These are phyloP conservation scores for Drosophila nikananu DNA, from an alignment of 1,140 invertebrate genomes.

Conservation along the genomic window DNA sequence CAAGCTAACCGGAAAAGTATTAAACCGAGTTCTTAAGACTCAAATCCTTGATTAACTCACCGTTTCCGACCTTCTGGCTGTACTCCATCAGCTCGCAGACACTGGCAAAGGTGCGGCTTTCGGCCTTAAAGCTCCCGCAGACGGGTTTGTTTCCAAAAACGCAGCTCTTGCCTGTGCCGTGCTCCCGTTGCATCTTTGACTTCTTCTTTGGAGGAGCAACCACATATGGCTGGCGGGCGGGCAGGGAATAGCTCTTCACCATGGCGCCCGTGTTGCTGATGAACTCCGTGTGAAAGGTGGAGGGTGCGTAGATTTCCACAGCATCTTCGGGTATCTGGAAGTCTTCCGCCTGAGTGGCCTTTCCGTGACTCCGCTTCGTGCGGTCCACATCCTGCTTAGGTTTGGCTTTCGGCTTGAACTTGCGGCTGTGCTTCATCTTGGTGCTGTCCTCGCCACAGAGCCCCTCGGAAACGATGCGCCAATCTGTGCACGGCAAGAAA, in stretches of 20 bases:
- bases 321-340: slow-evolving; percentile 65
- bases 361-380: slow-evolving; percentile 56
- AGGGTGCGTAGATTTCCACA: slow-evolving; percentile 70
- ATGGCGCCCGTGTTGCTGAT: slow-evolving; percentile 68
- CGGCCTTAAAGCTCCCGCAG: slow-evolving; percentile 66
- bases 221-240: slow-evolving; percentile 53
- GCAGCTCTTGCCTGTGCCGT: slow-evolving; percentile 39
- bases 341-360: slow-evolving; percentile 55
- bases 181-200: slow-evolving; percentile 5
- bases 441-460: slow-evolving; percentile 78
- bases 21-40: too few species aligned
- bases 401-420: slow-evolving; percentile 60
- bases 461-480: slow-evolving; percentile 74
- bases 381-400: slow-evolving; percentile 57
- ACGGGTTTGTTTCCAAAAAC: slow-evolving; percentile 71
- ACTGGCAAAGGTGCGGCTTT: slow-evolving; percentile 60
- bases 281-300: slow-evolving; percentile 73
- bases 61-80: slow-evolving; percentile 63
- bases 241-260: slow-evolving; percentile 72
- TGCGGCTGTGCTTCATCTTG: slow-evolving; percentile 73
- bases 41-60: slow-evolving; percentile 17
- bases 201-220: slow-evolving; percentile 9
- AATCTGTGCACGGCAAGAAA: slow-evolving; percentile 49
- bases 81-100: slow-evolving; percentile 70
- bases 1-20: slow-evolving; percentile 40